Conservation (phyloP, 2,888 invertebrate genomes). For the Coenonympha arcania region DNA sequence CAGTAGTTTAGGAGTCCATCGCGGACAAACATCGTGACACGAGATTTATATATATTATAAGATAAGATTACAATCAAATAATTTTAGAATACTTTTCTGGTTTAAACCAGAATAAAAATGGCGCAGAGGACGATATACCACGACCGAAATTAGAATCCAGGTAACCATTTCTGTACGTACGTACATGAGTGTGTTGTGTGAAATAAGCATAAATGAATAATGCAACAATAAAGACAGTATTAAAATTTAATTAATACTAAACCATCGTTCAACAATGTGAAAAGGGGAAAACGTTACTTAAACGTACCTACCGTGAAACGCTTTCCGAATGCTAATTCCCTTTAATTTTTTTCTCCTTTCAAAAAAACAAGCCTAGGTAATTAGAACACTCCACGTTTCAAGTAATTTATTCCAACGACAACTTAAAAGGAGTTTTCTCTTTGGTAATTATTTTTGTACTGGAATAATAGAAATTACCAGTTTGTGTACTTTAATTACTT, state of each 20-base stretch:
- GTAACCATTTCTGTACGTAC: too few relatives aligned
- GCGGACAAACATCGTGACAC: too few relatives aligned
- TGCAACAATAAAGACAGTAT: too few relatives aligned
- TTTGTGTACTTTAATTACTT: constrained; percentile 24
- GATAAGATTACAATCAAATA: background rate
- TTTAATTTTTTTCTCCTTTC: constrained; percentile 20
- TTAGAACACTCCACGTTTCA: constrained; percentile 23
- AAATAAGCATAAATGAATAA: too few relatives aligned
- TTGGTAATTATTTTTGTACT: constrained; percentile 17
- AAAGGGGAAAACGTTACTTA: background rate
- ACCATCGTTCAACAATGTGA: background rate
- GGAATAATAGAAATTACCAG: constrained; percentile 21
- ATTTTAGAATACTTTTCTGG: background rate
- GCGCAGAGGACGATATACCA: too few relatives aligned
- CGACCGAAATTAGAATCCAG: too few relatives aligned
- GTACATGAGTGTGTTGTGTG: background rate
- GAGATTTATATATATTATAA: too few relatives aligned
- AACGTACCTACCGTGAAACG: background rate
- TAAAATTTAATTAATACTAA: background rate
- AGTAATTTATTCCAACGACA: constrained; percentile 27
- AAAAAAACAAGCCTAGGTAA: constrained; percentile 18
- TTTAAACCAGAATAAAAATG: too few relatives aligned
- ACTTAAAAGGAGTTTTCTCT: constrained; percentile 21
- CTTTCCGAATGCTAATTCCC: constrained; percentile 11
- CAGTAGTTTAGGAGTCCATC: too few relatives aligned